Percentiles rank a stretch among this genome's conserved stretches.
Conservation (phyloP, 2,888 invertebrate species). For the Tipula lateralis region DNA sequence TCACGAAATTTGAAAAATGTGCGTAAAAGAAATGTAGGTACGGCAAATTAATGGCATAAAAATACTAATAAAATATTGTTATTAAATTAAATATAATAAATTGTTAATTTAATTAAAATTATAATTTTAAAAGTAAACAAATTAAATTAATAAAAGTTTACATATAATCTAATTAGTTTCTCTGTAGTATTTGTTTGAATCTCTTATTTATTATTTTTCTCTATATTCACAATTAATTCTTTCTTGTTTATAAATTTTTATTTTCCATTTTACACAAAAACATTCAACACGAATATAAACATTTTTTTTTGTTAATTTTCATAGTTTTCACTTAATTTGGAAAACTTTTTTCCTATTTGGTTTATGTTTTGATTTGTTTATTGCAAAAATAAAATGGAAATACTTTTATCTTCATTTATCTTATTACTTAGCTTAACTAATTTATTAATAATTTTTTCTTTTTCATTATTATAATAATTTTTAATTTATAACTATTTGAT, state of each 20-base stretch:
- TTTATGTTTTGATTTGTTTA: background rate
- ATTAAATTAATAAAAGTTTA: background rate
- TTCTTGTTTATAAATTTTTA: background rate
- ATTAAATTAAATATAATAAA: background rate
- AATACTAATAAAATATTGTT: background rate
- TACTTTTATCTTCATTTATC: background rate
- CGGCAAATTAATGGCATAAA: too few species aligned
- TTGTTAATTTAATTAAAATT: background rate
- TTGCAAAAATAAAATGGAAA: background rate
- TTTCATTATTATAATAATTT: background rate
- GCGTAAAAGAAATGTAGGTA: too few species aligned
- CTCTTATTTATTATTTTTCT: background rate
- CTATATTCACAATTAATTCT: background rate
- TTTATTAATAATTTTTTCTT: background rate
- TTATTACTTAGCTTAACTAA: background rate
- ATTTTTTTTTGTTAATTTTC: background rate
- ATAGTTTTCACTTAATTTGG: slow-evolving; percentile 11
- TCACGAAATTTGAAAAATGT: too few species aligned
- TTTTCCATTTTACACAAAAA: background rate
- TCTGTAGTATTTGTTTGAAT: too few species aligned
- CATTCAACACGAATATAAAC: slow-evolving; percentile 11
- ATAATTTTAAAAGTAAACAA: background rate
- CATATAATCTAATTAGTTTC: background rate
- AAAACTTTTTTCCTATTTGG: background rate
- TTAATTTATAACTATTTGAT: background rate